Evolutionary conservation across 2,797 vertebrate species (phyloP), one percentile per base, ranked within the genome.

Genomic region (Leptoclinus maculatus): DNA sequence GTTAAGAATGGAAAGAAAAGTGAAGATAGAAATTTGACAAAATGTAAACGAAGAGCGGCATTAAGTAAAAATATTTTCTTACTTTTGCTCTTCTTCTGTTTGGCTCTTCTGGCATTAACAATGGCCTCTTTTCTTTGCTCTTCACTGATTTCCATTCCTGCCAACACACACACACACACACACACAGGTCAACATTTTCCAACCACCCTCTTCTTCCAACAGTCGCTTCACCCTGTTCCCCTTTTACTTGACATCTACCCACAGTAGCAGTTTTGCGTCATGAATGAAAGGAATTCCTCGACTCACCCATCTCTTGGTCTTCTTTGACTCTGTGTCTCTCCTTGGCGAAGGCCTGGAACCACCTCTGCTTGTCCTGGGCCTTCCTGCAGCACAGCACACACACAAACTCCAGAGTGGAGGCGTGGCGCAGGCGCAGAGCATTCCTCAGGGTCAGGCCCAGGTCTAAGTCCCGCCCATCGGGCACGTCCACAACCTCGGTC

Each of bases 61-160:
- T 70, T 1, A 58, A 54, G 27, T 7, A 19, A 75, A 75, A 60
- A 66, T 9, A 8, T 13, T 34, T 49, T 0, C 95, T 86, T 86
- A 99, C 98, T 91, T 95, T 99, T 98, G 45, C 96, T 96, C 91
- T 99, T 99, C 67, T 97, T 97, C 19, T 96, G 95, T 91, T 97
- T 97, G 78, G 96, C 92, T 88, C 96, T 98, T 83, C 95, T 96
- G 74, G 98, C 98, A 57, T 98, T 99, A 82, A 95, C 89, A 94
- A 99, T 98, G 38, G 98, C 97, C 76, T 96, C 96, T 80, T 97
- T 98, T 93, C 97, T 97, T 91, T 98, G 98, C 63, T 94, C 96
- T 92, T 98, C 97, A 32, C 96, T 97, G 88, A 99, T 98, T 88
- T 99, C 96, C 95, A 99, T 99, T 82, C 98, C 98, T 99, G 88